Evolutionary conservation across 2,113 vertebrate genomes (phyloP).

Genomic region (Amphiprion percula): DNA sequence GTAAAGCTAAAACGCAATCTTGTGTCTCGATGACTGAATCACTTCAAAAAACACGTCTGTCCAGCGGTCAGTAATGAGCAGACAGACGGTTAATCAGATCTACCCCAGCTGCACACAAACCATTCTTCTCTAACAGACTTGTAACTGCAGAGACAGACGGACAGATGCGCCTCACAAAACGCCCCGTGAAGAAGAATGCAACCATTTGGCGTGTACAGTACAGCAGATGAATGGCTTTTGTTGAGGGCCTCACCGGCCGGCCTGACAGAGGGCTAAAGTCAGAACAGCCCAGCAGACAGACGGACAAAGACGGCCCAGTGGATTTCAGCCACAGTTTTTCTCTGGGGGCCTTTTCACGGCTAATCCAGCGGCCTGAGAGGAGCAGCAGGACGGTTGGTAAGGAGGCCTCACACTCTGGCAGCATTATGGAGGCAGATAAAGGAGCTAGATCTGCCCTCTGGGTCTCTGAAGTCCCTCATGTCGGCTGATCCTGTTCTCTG

Average conservation of each 20-base stretch:
- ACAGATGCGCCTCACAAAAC: slow-evolving; percentile 82
- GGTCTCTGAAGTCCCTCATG: slow-evolving; percentile 73
- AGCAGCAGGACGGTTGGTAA: slow-evolving; percentile 82
- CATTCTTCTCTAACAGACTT: slow-evolving; percentile 81
- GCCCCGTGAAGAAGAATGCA: slow-evolving; percentile 79
- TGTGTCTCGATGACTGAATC: slow-evolving; percentile 51
- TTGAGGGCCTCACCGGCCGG: slow-evolving; percentile 77
- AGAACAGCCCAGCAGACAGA: slow-evolving; percentile 74
- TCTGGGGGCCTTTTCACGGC: slow-evolving; percentile 80
- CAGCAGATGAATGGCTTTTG: slow-evolving; percentile 82
- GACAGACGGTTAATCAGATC: slow-evolving; percentile 81
- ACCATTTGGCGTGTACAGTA: slow-evolving; percentile 82
- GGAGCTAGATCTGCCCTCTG: slow-evolving; percentile 76
- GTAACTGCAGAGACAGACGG: slow-evolving; percentile 76
- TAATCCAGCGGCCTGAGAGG: slow-evolving; percentile 79
- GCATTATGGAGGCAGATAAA: slow-evolving; percentile 77
- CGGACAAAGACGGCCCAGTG: slow-evolving; percentile 80
- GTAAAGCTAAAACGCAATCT: slow-evolving; percentile 61
- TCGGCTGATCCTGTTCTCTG: slow-evolving; percentile 74
- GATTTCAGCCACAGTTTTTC: slow-evolving; percentile 75
- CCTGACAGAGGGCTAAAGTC: slow-evolving; percentile 81
- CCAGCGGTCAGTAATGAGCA: slow-evolving; percentile 69
- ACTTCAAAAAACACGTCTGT: slow-evolving; percentile 56
- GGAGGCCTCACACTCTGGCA: slow-evolving; percentile 75
- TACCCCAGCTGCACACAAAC: slow-evolving; percentile 78